Percentiles rank a stretch among this genome's conserved stretches.
phyloP scores from a whole-genome alignment of 1,140 invertebrate species.

The Steinernema feltiae region DNA sequence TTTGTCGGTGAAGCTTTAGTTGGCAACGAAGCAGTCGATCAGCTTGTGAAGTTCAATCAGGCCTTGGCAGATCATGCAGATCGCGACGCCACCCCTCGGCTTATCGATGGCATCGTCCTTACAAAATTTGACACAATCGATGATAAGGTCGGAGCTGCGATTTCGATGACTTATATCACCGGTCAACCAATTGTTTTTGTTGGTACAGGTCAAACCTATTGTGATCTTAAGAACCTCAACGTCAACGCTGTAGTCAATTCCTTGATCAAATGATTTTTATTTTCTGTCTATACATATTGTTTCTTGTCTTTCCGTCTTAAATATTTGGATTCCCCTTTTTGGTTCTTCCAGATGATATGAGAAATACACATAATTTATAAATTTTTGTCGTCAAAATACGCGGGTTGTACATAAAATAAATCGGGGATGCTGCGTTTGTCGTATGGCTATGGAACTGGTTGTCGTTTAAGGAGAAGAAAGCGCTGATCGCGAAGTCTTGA shows the following conservation, averaged over 20 bases:
- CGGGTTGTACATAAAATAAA: too few relatives aligned
- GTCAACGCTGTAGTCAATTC: constrained; percentile 91
- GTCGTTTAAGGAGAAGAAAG: too few relatives aligned
- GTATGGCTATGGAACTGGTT: too few relatives aligned
- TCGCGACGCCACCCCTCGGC: constrained; percentile 70
- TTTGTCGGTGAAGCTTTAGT: constrained; percentile 98
- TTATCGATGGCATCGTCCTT: constrained; percentile 90
- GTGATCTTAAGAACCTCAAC: constrained; percentile 91
- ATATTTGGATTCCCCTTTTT: neutral
- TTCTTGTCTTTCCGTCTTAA: neutral
- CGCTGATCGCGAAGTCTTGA: too few relatives aligned
- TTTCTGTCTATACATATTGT: constrained; percentile 13
- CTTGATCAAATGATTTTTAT: constrained; percentile 81
- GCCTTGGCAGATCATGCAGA: constrained; percentile 68
- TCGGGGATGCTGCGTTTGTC: too few relatives aligned
- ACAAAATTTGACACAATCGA: constrained; percentile 99
- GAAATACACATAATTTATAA: too few relatives aligned
- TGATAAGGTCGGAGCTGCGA: constrained; percentile 97
- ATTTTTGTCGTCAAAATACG: too few relatives aligned
- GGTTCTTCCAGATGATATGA: neutral
- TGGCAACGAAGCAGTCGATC: constrained; percentile 99
- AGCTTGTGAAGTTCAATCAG: constrained; percentile 96
- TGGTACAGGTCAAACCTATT: constrained; percentile 97
- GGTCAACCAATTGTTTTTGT: constrained; percentile 99
- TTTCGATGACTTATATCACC: constrained; percentile 99